These are phyloP conservation scores for Heliconius himera DNA, from an alignment of 1,140 invertebrate genomes.

Conservation along the genomic window DNA sequence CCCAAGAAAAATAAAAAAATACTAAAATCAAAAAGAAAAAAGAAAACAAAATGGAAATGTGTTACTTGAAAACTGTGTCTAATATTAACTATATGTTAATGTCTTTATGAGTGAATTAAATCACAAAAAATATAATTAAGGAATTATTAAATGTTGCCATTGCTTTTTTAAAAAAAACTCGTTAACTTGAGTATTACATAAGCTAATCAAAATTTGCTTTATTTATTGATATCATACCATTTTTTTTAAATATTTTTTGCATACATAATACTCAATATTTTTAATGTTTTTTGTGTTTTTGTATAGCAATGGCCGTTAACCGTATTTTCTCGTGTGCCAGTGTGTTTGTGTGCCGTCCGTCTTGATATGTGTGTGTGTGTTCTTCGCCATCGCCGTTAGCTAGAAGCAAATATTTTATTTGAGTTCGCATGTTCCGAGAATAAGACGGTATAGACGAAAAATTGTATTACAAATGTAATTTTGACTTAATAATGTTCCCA, in stretches of 20 bases:
- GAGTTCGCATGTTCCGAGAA: constrained; percentile 58
- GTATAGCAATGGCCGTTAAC: constrained; percentile 25
- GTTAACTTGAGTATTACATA: not conserved
- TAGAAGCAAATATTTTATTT: constrained; percentile 77
- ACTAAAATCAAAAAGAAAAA: constrained; percentile 47
- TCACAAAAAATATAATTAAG: constrained; percentile 74
- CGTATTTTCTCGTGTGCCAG: constrained; percentile 57
- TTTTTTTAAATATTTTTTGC: not conserved
- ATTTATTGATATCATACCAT: not conserved
- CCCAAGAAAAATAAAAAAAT: constrained; percentile 27
- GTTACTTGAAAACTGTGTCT: constrained; percentile 73
- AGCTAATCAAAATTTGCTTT: not conserved
- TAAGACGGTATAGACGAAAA: constrained; percentile 44
- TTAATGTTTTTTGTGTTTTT: not conserved
- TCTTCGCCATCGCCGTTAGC: constrained; percentile 70
- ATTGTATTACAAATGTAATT: constrained; percentile 25
- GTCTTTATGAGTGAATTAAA: constrained; percentile 80
- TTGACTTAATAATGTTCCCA: not conserved
- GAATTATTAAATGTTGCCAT: constrained; percentile 72
- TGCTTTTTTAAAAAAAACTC: constrained; percentile 22
- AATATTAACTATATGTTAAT: constrained; percentile 78
- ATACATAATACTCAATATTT: not conserved
- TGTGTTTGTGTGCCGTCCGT: constrained; percentile 75
- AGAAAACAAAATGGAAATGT: constrained; percentile 71
- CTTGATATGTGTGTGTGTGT: constrained; percentile 80